Evolutionary conservation across 2,888 invertebrate species (phyloP).

Genomic region (Cryptocheilus praepositus): DNA sequence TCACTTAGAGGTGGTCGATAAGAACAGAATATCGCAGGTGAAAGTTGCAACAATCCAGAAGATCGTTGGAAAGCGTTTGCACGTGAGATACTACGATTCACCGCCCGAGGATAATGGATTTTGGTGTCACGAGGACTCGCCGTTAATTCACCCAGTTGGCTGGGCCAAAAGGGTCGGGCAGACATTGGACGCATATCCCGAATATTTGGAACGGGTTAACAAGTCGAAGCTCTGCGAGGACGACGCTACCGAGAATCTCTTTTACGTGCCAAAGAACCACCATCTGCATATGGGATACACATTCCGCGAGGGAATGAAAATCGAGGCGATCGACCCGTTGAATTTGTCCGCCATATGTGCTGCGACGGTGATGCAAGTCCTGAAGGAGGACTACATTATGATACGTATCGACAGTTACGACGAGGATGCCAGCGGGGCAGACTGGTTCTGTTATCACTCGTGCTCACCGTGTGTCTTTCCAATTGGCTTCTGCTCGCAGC

Average conservation of each 20-base stretch:
- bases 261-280: constrained; percentile 79
- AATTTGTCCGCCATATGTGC: constrained; percentile 96
- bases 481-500: constrained; percentile 92
- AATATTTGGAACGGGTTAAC: constrained; percentile 85
- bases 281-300: constrained; percentile 74
- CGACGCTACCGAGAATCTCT: constrained; percentile 89
- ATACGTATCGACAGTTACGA: constrained; percentile 96
- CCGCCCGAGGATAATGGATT: constrained; percentile 89
- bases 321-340: constrained; percentile 98
- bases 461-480: constrained; percentile 97
- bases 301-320: constrained; percentile 92
- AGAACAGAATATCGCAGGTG: constrained; percentile 95
- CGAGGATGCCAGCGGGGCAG: constrained; percentile 85
- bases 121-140: constrained; percentile 98
- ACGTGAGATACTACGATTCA: constrained; percentile 92
- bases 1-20: constrained; percentile 95
- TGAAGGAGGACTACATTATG: constrained; percentile 96
- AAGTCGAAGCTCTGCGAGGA: constrained; percentile 83
- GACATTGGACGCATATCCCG: constrained; percentile 88
- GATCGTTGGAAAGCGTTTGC: constrained; percentile 93
- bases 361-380: constrained; percentile 95
- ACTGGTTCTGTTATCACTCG: constrained; percentile 98
- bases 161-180: constrained; percentile 96
- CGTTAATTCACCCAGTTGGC: constrained; percentile 96
- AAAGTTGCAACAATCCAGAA: constrained; percentile 92